Conservation (phyloP, 1,140 invertebrate species). For the Heliconius hermathena region DNA sequence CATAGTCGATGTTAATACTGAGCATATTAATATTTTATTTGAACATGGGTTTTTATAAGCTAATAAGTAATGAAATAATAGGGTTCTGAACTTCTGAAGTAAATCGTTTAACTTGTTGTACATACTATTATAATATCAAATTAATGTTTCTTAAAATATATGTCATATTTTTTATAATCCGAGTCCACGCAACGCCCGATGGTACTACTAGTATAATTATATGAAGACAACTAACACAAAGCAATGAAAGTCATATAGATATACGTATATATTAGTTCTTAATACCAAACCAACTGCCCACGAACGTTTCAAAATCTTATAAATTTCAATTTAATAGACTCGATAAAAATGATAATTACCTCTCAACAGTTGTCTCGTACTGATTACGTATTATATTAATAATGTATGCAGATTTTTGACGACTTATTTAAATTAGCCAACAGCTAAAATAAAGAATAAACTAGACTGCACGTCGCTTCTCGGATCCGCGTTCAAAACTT, state of each 20-base stretch:
- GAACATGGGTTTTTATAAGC: neutral
- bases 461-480: slow-evolving; percentile 46
- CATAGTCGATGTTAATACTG: neutral
- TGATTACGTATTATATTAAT: slow-evolving; percentile 4
- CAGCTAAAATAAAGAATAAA: slow-evolving; percentile 32
- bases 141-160: too few species aligned
- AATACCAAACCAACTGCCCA: neutral
- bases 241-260: neutral
- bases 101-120: too few species aligned
- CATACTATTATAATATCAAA: too few species aligned
- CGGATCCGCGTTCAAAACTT: slow-evolving; percentile 41
- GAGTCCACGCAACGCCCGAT: neutral
- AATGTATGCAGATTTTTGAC: slow-evolving; percentile 8
- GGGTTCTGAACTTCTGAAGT: neutral
- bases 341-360: slow-evolving; percentile 14
- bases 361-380: slow-evolving; percentile 9
- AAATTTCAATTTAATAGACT: slow-evolving; percentile 10
- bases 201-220: neutral
- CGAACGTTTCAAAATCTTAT: slow-evolving; percentile 9
- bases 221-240: neutral
- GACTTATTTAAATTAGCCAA: neutral
- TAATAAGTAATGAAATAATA: neutral
- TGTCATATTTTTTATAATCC: neutral
- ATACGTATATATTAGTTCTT: neutral
- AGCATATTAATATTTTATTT: neutral